phyloP scores from a whole-genome alignment of 2,113 vertebrate genomes.

The Pluvianellus socialis region DNA sequence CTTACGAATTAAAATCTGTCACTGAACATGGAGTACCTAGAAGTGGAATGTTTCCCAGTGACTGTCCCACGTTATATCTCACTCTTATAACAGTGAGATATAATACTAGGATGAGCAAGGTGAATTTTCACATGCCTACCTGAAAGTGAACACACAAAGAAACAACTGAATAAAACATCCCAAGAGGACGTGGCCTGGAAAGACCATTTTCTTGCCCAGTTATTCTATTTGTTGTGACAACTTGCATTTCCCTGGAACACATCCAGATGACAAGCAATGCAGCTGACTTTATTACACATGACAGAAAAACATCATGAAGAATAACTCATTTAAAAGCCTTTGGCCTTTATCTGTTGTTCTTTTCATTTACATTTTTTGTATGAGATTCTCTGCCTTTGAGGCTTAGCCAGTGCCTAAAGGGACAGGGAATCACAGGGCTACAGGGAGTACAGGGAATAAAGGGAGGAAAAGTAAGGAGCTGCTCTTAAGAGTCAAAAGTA shows the following conservation, averaged over 20 bases:
- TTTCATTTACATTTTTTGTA: not conserved
- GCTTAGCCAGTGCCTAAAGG: slow-evolving; percentile 2
- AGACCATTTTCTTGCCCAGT: not conserved
- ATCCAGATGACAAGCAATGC: slow-evolving; percentile 17
- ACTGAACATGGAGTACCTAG: not conserved
- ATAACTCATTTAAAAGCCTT: slow-evolving; percentile 35
- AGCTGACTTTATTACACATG: slow-evolving; percentile 31
- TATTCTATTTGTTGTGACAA: slow-evolving; percentile 41
- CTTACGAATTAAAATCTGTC: not conserved
- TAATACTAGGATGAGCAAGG: not conserved
- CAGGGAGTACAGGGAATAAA: not conserved
- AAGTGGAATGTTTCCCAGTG: not conserved
- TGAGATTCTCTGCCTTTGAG: not conserved
- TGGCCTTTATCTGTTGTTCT: slow-evolving; percentile 19
- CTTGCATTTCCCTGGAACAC: slow-evolving; percentile 34
- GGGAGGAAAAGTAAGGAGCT: not conserved
- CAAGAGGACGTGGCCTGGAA: not conserved
- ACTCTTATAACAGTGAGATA: not conserved
- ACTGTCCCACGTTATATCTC: not conserved
- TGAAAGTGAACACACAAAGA: not conserved
- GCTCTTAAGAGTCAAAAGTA: not conserved
- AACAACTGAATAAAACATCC: not conserved
- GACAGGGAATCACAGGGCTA: not conserved
- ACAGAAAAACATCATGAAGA: slow-evolving; percentile 37
- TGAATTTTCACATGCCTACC: not conserved